Base-by-base conservation (phyloP, 2,113 vertebrate genomes). In the Ictalurus furcatus region DNA sequence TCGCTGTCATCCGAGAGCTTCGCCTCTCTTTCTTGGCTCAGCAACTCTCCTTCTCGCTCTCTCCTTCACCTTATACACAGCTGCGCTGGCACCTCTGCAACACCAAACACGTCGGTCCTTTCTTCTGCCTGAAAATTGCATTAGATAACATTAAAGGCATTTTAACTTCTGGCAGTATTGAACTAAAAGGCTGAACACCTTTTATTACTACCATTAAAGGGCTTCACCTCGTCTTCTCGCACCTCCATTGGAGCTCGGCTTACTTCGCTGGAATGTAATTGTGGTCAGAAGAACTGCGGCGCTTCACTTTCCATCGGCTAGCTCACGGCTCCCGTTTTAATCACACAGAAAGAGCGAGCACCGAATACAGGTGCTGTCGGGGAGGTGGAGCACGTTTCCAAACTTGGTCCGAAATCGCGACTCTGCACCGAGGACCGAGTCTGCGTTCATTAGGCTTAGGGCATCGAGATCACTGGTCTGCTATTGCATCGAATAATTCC, bases 101-200 rank as follows among this genome's bases (percentile, higher is more conserved):
- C 28, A 4, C 23, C 65, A 78, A 85, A 74, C 56, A 56, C 23
- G 21, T 59, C 0, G n/a, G 61, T 17, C 44, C 13, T 78, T 89
- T 65, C 76, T 23, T 76, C 88, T 52, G 67, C 30, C 61, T 67
- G 61, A 67, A 85, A 74, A 73, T 69, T 85, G 74, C 89, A 89
- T 82, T 89, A 85, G 69, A 71, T 85, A 48, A 30, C 81, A 87
- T 89, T 87, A 89, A 87, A 89, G 80, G 78, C 83, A 69, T 91
- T 58, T 91, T 82, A 87, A 90, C 80, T 56, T 71, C 58, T 81
- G 85, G 63, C 61, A 61, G 87, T 87, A 91, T 90, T 84, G 82
- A 89, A 73, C 85, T 37, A n/a, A 59, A 71, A 67, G 80, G 74
- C 88, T 87, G 89, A 85, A 87, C 89, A 80, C 81, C 79, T 87